Evolutionary conservation across 2,888 invertebrate genomes (phyloP).

Genomic region (Eretmocerus hayati): DNA sequence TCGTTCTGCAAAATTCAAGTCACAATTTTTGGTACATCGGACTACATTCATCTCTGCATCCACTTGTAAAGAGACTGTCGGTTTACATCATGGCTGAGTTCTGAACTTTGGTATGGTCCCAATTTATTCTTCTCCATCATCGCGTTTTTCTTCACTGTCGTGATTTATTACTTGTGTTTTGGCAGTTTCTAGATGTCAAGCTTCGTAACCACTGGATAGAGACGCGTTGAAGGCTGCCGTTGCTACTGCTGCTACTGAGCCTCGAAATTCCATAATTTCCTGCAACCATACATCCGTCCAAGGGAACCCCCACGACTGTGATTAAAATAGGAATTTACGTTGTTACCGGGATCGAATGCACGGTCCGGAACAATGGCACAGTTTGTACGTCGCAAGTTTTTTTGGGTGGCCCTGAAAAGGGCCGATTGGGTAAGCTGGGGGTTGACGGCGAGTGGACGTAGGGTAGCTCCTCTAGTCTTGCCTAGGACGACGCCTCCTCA

Average conservation of each 20-base stretch:
- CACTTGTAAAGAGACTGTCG: background rate
- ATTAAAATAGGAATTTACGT: slow-evolving; percentile 2
- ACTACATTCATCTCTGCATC: slow-evolving; percentile 1
- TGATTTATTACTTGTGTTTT: slow-evolving; percentile 6
- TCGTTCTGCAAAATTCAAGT: slow-evolving; percentile 13
- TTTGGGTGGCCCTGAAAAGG: too few species aligned
- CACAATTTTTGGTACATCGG: slow-evolving; percentile 1
- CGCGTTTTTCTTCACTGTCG: background rate
- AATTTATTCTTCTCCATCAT: background rate
- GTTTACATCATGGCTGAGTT: background rate
- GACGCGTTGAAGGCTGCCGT: slow-evolving; percentile 8
- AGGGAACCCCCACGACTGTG: slow-evolving; percentile 13
- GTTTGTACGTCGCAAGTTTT: too few species aligned
- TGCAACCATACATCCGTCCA: slow-evolving; percentile 17
- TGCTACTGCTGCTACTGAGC: slow-evolving; percentile 19
- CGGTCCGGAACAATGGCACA: too few species aligned
- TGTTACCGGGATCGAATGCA: too few species aligned
- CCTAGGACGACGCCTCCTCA: too few species aligned
- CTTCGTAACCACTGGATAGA: background rate
- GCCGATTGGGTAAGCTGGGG: too few species aligned
- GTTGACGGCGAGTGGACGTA: too few species aligned
- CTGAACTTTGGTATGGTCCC: background rate
- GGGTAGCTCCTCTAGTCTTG: too few species aligned
- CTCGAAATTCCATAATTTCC: slow-evolving; percentile 20
- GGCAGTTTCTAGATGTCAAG: slow-evolving; percentile 11